These are phyloP conservation scores for Incurvaria masculella DNA, from an alignment of 2,888 invertebrate genomes.

Conservation along the genomic window DNA sequence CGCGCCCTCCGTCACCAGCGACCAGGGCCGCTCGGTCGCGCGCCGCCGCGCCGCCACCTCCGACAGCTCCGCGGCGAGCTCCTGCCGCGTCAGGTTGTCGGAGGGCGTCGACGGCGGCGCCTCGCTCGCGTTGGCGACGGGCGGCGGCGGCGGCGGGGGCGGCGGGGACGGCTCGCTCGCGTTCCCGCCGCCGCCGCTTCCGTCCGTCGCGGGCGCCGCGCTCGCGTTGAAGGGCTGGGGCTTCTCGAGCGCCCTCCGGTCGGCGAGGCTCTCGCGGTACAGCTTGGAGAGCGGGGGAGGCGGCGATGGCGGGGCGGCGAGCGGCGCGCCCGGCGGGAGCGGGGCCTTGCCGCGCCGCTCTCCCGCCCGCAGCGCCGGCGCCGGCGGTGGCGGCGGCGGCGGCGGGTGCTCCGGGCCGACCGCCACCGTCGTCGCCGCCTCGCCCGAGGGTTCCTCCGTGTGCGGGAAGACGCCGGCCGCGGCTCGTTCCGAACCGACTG, in stretches of 20 bases:
- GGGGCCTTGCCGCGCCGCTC: background rate
- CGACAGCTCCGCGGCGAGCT: conserved; percentile 28
- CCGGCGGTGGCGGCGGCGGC: no score
- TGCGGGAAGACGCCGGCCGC: background rate
- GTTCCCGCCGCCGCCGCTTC: background rate
- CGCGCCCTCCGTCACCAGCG: conserved; percentile 39
- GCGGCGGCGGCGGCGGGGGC: background rate
- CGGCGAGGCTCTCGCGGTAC: background rate
- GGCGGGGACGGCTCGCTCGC: background rate
- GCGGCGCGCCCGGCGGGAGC: background rate
- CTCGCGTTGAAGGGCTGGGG: background rate
- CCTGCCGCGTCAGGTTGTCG: conserved; percentile 24
- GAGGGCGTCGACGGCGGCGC: conserved; percentile 11
- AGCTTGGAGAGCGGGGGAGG: background rate
- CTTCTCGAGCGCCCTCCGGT: background rate
- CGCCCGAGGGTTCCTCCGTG: background rate
- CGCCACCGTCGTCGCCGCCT: background rate
- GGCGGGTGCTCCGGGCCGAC: no score
- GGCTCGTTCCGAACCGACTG: background rate
- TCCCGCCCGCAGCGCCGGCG: background rate
- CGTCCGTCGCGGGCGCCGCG: background rate
- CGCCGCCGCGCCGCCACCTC: conserved; percentile 31
- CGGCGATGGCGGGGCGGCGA: background rate
- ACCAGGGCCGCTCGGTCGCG: conserved; percentile 45
- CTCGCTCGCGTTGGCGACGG: background rate